These are phyloP conservation scores for Eumacrocentrus americanus DNA, from an alignment of 2,888 invertebrate species.

Conservation along the genomic window DNA sequence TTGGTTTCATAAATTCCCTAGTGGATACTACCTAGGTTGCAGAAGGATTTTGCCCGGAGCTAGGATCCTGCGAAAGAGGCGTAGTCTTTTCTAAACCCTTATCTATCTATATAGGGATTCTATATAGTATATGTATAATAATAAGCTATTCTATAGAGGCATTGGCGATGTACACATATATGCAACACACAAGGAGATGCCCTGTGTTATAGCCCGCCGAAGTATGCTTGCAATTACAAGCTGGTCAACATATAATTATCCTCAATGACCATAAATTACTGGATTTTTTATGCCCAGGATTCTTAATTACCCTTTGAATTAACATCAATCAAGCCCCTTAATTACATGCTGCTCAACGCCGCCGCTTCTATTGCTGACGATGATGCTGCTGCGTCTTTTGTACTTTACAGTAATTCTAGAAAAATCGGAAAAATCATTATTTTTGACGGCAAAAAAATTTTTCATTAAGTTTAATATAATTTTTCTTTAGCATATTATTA, in stretches of 20 bases:
- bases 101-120: constrained; percentile 24
- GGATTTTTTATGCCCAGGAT: constrained; percentile 62
- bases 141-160: not conserved
- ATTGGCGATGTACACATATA: not conserved
- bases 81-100: constrained; percentile 48
- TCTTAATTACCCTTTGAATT: constrained; percentile 63
- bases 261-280: constrained; percentile 62
- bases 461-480: too few relatives aligned
- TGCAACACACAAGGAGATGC: not conserved
- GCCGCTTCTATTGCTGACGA: constrained; percentile 34
- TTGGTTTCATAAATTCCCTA: constrained; percentile 47
- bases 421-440: not conserved
- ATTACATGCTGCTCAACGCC: constrained; percentile 55
- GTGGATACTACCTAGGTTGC: constrained; percentile 38
- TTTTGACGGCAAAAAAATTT: not conserved
- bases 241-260: constrained; percentile 62
- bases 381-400: constrained; percentile 41
- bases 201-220: constrained; percentile 27
- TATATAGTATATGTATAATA: too few relatives aligned
- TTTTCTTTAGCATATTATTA: too few relatives aligned
- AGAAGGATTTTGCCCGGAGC: constrained; percentile 39
- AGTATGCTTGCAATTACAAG: constrained; percentile 60
- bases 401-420: not conserved
- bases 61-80: constrained; percentile 12
- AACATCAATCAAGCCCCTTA: constrained; percentile 62